These are phyloP conservation scores for Scaeva pyrastri DNA, from an alignment of 2,888 invertebrate species.

Conservation along the genomic window DNA sequence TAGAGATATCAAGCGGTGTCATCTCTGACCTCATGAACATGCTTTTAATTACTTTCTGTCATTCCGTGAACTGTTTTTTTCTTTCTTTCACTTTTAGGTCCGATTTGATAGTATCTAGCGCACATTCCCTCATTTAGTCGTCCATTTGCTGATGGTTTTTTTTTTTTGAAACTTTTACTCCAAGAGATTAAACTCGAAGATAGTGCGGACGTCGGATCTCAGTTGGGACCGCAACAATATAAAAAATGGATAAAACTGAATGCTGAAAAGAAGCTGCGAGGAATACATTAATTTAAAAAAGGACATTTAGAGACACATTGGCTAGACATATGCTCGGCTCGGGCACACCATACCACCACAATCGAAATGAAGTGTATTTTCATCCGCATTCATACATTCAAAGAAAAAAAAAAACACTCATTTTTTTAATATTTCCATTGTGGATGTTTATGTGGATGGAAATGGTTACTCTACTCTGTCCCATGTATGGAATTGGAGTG, in stretches of 20 bases:
- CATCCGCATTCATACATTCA: constrained; percentile 42
- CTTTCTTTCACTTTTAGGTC: constrained; percentile 32
- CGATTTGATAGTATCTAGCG: constrained; percentile 62
- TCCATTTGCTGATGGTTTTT: constrained; percentile 40
- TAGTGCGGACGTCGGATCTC: constrained; percentile 50
- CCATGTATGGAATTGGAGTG: no score
- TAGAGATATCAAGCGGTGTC: constrained; percentile 57
- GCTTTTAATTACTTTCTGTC: constrained; percentile 75
- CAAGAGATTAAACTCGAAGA: constrained; percentile 55
- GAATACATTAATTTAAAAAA: constrained; percentile 74
- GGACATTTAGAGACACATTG: constrained; percentile 73
- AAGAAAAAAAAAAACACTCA: not conserved
- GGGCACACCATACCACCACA: not conserved
- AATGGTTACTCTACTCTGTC: not conserved
- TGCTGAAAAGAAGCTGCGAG: constrained; percentile 34
- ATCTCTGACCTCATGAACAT: constrained; percentile 75
- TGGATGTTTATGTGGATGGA: not conserved
- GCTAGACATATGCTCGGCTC: constrained; percentile 56
- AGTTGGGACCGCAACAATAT: constrained; percentile 52
- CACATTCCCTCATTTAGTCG: constrained; percentile 48
- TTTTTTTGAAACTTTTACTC: not conserved
- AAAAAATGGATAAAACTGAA: constrained; percentile 24
- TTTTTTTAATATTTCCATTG: constrained; percentile 53
- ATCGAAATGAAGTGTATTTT: constrained; percentile 46
- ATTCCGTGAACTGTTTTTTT: constrained; percentile 54